Base-by-base conservation (phyloP, 30 jellyfish, hydroid and myxozoan genomes). In the Pelagia noctiluca region DNA sequence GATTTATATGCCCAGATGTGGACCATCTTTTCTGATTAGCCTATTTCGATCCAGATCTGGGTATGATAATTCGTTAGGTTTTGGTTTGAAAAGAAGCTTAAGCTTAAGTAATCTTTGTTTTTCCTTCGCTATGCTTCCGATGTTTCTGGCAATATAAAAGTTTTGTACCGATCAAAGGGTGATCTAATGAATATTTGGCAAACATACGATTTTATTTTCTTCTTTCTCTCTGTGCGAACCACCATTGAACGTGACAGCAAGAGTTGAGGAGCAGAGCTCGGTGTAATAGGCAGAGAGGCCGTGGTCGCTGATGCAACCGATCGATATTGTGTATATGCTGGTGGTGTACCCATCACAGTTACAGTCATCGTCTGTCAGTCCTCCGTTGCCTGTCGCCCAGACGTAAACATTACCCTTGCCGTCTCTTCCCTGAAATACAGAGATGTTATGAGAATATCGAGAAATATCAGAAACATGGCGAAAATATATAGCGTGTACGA, bases 381-480 rank as follows among this genome's bases (percentile, higher is more conserved):
- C 99, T 0, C 99, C 99, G 54, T 95, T 95, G 60, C 99, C 99
- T 50, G 99, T 95, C 50, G 99, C 99, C 99, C 99, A 95, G 16
- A 95, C 99, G 78, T 89, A 95, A 35, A 95, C 73, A 60, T 90
- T 89, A 31, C 99, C 99, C 47, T 84, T 86, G 19, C 97, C 98
- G 47, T 75, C 95, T 46, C 99, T 78, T 19, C 99, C 99, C 99
- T 95, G 83, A 67, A 49, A 62, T 18, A 23, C 23, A 35, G 47
- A 60, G 34, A n/a, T 13, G 31, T 10, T 0, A 0, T 29, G 82
- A 32, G 16, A 32, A 4, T 29, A 69, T n/a, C 3, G 21, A 2
- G 1, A 2, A 4, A 34, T 13, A 38, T 30, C 26, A 1, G 35
- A 1, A 4, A 33, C 3, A 3, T n/a, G n/a, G n/a, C n/a, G n/a